phyloP scores from a whole-genome alignment of 2,797 vertebrate genomes.

The Rhincodon typus region DNA sequence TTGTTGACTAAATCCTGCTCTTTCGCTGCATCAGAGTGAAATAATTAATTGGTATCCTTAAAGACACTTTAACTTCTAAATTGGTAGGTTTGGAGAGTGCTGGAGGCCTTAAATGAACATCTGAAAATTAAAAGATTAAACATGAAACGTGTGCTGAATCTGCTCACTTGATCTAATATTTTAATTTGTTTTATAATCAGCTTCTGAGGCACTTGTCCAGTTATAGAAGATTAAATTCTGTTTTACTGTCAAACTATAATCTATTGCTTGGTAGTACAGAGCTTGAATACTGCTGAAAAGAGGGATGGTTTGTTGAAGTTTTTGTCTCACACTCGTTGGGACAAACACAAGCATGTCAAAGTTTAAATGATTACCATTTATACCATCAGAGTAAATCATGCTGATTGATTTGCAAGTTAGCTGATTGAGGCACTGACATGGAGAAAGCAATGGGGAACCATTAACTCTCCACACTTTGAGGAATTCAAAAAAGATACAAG shows the following conservation, averaged over 20 bases:
- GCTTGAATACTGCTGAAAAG: no score
- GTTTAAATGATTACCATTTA: no score
- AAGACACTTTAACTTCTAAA: background rate
- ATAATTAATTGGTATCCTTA: background rate
- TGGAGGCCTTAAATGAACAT: background rate
- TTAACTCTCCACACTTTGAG: no score
- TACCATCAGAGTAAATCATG: no score
- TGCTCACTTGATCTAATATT: background rate
- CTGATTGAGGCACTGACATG: no score
- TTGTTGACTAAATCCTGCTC: background rate
- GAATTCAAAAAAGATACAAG: no score
- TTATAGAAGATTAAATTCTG: background rate
- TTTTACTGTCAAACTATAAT: background rate
- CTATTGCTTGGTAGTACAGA: no score
- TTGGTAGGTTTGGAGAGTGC: background rate
- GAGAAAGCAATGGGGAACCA: no score
- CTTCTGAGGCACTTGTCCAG: background rate
- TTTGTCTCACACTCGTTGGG: no score
- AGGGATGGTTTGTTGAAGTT: no score
- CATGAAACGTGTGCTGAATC: background rate
- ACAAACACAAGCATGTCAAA: no score
- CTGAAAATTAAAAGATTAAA: background rate
- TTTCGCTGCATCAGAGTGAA: background rate
- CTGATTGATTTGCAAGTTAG: no score
- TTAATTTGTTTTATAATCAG: background rate